Base-by-base conservation (phyloP, 2,797 vertebrate genomes). In the Thripadectes ignobilis region DNA sequence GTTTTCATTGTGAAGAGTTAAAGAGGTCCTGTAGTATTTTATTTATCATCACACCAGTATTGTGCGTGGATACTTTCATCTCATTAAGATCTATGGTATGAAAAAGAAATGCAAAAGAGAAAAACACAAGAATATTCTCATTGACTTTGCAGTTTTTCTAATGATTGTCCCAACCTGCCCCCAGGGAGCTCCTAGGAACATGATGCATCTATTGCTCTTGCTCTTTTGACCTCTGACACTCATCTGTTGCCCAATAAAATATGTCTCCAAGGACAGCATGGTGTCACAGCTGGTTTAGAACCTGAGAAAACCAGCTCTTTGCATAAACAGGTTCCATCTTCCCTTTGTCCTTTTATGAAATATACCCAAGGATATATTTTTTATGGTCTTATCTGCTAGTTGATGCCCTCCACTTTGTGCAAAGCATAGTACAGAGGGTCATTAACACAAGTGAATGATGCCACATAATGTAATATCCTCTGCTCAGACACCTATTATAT, bases 201-300 rank as follows among this genome's bases (percentile, higher is more conserved):
- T 15, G 77, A 89, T 71, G 78, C 81, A 92, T 95, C 90, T 82
- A 52, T 71, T 95, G 52, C 74, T 91, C 34, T 81, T 95, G 88
- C 71, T 91, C 86, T 87, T 69, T 89, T 93, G 84, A 85, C 86
- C 90, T 92, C 74, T 2, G 14, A 63, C 59, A 76, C 88, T 87
- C 83, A 89, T 82, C 74, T 85, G 45, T 39, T 91, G 86, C 84
- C 77, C 65, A 92, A 48, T 88, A 92, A 95, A 94, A 91, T 72
- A 75, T 79, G 73, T 95, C 84, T 82, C 72, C 87, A 81, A 93
- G 81, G 84, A 87, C 12, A 0, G 68, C 61, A 43, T 87, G 86
- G 63, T 89, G 68, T 87, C 77, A 72, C 84, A 94, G 80, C 81
- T 85, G 54, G 48, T 80, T 92, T 65, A 89, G 91, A 91, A 94